Percentiles rank a stretch among this genome's conserved stretches.
phyloP scores from a whole-genome alignment of 2,113 vertebrate genomes.

The Bolborhynchus lineola region DNA sequence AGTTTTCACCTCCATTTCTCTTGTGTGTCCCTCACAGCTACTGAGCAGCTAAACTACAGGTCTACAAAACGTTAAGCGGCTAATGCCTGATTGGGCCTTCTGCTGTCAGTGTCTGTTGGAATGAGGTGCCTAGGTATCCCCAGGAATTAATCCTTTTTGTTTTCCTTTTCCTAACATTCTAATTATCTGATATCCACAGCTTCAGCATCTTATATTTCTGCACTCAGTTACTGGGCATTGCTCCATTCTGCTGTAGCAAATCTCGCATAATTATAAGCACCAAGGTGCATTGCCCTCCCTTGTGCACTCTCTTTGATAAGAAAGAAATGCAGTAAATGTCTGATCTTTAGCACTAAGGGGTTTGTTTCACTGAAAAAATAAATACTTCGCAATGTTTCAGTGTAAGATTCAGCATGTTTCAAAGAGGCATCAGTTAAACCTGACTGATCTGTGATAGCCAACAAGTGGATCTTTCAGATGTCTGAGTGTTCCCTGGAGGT shows the following conservation, averaged over 20 bases:
- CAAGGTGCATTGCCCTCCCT: not conserved
- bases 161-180: not conserved
- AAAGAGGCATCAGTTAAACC: conserved; percentile 43
- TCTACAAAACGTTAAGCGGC: not conserved
- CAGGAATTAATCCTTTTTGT: not conserved
- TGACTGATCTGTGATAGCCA: conserved; percentile 6
- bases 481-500: conserved; percentile 50
- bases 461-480: conserved; percentile 53
- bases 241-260: not conserved
- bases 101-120: not conserved
- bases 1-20: not conserved
- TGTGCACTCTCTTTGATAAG: not conserved
- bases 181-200: not conserved
- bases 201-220: not conserved
- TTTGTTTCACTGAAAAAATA: not conserved
- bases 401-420: not conserved
- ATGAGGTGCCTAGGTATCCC: not conserved
- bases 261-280: not conserved
- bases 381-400: not conserved
- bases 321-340: not conserved
- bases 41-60: not conserved
- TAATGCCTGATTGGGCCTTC: fast-evolving
- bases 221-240: not conserved
- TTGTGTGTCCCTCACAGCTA: not conserved
- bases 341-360: not conserved